Base-by-base conservation (phyloP, 2,113 vertebrate genomes). In the Carassius gibelio region DNA sequence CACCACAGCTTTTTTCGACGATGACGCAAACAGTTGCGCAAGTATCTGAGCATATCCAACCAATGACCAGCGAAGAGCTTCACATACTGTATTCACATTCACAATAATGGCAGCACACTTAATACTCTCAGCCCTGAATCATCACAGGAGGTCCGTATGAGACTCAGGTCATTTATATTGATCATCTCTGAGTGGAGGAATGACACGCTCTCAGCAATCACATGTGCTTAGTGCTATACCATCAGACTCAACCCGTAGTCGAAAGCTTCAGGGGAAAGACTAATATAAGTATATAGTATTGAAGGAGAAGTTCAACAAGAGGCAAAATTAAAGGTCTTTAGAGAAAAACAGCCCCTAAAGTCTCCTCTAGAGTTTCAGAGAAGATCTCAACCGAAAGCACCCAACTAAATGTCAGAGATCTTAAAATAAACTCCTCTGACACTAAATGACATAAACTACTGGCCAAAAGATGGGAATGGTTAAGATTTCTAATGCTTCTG, bases 1-100 rank as follows among this genome's bases (percentile, higher is more conserved):
- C 72, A 82, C 77, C 88, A 91, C 89, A 91, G 87, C 87, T 13
- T 74, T 30, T 30, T 21, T 77, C 5, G 30, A 68, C 30, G 55
- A 26, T 93, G 92, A 92, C 88, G 87, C 90, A 93, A 9, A 82
- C 50, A 2, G 85, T 94, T 93, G 91, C 84, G 89, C 92, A 93
- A 93, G 85, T 71, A 61, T 55, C 10, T 52, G 83, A 87, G 74
- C 87, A 61, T 76, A 81, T 78, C 69, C 34, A 90, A 86, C 87
- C 85, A 55, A 86, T 77, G 55, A 84, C 62, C 34, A 30, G 45
- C 21, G 61, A 55, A 57, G 77, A 88, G 86, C 84, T 45, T 48
- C 55, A 85, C 66, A 84, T 84, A 42, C 42, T 42, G 42, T 42
- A 82, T 88, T 87, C 34, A 77, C 72, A 80, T 81, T 48, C 72